Conservation (phyloP, 2,888 invertebrate genomes). For the Crossocerus cetratus region DNA sequence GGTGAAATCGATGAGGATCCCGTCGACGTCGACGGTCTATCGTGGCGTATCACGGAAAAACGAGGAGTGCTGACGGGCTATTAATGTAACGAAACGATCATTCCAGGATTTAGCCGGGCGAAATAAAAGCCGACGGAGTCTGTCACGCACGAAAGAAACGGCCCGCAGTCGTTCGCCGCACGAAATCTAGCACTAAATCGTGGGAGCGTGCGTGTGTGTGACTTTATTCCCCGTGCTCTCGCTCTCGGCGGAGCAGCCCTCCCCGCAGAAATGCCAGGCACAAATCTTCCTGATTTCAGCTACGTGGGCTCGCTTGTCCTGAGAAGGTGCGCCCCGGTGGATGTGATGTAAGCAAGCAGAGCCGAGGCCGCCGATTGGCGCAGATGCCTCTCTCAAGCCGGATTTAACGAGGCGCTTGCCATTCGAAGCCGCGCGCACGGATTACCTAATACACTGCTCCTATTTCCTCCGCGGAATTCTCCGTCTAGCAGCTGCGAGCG, state of each 20-base stretch:
- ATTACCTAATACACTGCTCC: slow-evolving; percentile 35
- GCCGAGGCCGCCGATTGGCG: slow-evolving; percentile 34
- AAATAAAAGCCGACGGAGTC: slow-evolving; percentile 5
- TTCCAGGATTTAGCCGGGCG: slow-evolving; percentile 11
- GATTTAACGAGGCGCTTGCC: slow-evolving; percentile 39
- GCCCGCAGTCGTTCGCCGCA: slow-evolving; percentile 34
- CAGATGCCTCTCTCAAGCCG: slow-evolving; percentile 44
- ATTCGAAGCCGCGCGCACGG: slow-evolving; percentile 22
- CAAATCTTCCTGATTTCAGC: slow-evolving; percentile 56
- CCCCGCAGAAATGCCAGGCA: slow-evolving; percentile 12
- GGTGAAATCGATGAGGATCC: too few relatives aligned
- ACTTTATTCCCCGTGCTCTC: slow-evolving; percentile 39
- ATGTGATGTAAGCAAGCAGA: slow-evolving; percentile 35
- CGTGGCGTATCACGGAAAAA: neutral
- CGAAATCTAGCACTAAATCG: slow-evolving; percentile 52
- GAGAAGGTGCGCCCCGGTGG: slow-evolving; percentile 20
- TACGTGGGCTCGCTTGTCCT: slow-evolving; percentile 30
- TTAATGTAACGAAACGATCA: neutral
- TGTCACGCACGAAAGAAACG: slow-evolving; percentile 14
- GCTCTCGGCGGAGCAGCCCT: slow-evolving; percentile 8
- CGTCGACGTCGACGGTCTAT: neutral
- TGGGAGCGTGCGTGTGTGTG: slow-evolving; percentile 25
- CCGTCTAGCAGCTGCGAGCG: slow-evolving; percentile 8
- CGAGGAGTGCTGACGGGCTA: neutral
- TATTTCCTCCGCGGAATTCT: slow-evolving; percentile 11